A percentile compares a stretch with the other conserved stretches of the same genome.
phyloP scores from a whole-genome alignment of 2,113 vertebrate genomes.

The Sitta europaea region DNA sequence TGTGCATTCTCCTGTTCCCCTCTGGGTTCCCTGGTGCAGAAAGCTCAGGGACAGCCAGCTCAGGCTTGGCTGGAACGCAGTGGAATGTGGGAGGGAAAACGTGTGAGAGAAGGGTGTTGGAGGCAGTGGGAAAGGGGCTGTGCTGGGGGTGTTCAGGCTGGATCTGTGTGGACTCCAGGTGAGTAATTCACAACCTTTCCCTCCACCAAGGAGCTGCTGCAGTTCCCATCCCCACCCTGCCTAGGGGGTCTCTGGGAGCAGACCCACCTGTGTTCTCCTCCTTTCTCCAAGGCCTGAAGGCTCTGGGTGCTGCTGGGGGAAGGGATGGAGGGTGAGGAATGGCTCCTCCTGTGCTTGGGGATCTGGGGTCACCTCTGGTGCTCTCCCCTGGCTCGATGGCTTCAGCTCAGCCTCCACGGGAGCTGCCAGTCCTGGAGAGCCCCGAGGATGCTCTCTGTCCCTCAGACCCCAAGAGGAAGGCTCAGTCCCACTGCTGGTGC shows the following conservation, averaged over 20 bases:
- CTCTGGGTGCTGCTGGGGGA: not conserved
- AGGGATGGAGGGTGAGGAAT: not conserved
- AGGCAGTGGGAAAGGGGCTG: not conserved
- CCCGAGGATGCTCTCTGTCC: not conserved
- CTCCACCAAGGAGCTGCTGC: not conserved
- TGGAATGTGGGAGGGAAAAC: not conserved
- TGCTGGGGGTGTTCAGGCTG: not conserved
- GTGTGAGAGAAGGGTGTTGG: not conserved
- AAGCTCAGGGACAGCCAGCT: not conserved
- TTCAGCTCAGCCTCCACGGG: not conserved
- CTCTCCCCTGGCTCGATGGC: not conserved
- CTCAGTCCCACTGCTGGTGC: not conserved
- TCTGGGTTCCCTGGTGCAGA: not conserved
- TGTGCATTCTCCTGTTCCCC: too few species aligned
- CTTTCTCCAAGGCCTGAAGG: not conserved
- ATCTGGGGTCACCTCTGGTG: not conserved
- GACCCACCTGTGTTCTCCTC: not conserved
- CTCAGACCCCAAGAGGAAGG: rapidly evolving
- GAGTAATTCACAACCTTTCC: not conserved
- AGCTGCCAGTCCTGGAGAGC: rapidly evolving
- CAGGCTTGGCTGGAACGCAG: not conserved
- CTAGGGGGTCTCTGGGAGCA: not conserved
- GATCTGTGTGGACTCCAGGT: not conserved
- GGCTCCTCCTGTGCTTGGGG: not conserved
- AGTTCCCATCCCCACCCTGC: not conserved